Conservation (phyloP, 1,140 invertebrate genomes). For the Caerostris extrusa region DNA sequence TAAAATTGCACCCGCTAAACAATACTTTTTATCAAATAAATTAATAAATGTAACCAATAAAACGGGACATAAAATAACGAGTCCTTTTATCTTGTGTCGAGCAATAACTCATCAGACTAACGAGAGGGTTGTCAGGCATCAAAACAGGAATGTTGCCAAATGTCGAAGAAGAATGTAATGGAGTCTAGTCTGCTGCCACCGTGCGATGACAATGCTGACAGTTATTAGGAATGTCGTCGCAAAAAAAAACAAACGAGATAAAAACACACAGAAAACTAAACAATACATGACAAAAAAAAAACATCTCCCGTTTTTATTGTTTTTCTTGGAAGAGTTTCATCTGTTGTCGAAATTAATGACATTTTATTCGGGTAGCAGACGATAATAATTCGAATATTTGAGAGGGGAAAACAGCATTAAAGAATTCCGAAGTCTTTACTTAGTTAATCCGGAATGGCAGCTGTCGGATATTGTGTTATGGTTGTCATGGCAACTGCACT, state of each 20-base stretch:
- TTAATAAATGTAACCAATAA: too few species aligned
- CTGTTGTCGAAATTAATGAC: constrained; percentile 60
- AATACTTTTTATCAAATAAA: too few species aligned
- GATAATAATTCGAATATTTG: constrained; percentile 36
- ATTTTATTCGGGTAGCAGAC: constrained; percentile 24
- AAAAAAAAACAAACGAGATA: background rate
- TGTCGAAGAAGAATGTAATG: constrained; percentile 24
- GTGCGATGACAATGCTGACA: constrained; percentile 50
- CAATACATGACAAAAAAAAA: background rate
- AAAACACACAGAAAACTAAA: background rate
- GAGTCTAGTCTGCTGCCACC: background rate
- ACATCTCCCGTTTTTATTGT: background rate
- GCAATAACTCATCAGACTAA: background rate
- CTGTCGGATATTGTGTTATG: constrained; percentile 9
- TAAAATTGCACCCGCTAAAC: too few species aligned
- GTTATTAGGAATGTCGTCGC: constrained; percentile 69
- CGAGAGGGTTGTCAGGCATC: constrained; percentile 10
- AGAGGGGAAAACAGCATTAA: constrained; percentile 34
- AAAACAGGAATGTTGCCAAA: constrained; percentile 59
- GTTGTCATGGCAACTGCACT: constrained; percentile 28
- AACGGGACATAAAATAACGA: too few species aligned
- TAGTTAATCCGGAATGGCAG: constrained; percentile 65
- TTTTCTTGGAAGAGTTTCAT: background rate
- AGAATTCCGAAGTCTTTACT: constrained; percentile 53
- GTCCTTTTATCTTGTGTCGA: background rate